These are phyloP conservation scores for Mormoops blainvillei DNA, from an alignment of 2,113 vertebrate genomes.

Conservation along the genomic window DNA sequence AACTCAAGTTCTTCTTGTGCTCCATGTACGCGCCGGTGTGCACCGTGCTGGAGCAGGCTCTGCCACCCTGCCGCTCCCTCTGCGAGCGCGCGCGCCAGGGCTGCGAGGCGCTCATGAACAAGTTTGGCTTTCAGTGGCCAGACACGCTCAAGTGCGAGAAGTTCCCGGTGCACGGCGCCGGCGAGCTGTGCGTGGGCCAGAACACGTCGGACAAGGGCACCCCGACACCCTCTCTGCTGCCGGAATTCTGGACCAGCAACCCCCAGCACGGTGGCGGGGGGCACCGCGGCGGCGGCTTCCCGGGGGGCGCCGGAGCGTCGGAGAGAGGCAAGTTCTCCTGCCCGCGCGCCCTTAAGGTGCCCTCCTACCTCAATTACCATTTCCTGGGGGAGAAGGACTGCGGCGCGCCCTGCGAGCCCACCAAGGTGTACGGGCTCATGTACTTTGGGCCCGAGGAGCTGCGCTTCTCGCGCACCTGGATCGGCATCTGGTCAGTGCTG, in stretches of 20 bases:
- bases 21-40: constrained; percentile 94
- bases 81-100: constrained; percentile 90
- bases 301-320: constrained; percentile 54
- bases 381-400: constrained; percentile 95
- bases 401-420: constrained; percentile 90
- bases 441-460: constrained; percentile 94
- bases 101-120: constrained; percentile 94
- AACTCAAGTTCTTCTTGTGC: constrained; percentile 91
- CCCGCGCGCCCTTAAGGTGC: constrained; percentile 88
- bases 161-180: constrained; percentile 92
- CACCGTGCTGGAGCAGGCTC: constrained; percentile 90
- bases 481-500: constrained; percentile 94
- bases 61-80: constrained; percentile 91
- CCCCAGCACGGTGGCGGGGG: constrained; percentile 73
- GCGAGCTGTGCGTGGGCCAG: constrained; percentile 93
- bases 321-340: constrained; percentile 85
- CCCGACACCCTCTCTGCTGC: constrained; percentile 78
- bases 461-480: constrained; percentile 93
- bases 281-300: constrained; percentile 39
- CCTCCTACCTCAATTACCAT: constrained; percentile 94
- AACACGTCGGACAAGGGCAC: constrained; percentile 89
- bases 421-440: constrained; percentile 90
- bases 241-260: constrained; percentile 84
- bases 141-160: constrained; percentile 89
- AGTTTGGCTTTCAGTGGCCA: constrained; percentile 95